Evolutionary conservation across 2,797 vertebrate genomes (phyloP).

Genomic region (Calcarius lapponicus): DNA sequence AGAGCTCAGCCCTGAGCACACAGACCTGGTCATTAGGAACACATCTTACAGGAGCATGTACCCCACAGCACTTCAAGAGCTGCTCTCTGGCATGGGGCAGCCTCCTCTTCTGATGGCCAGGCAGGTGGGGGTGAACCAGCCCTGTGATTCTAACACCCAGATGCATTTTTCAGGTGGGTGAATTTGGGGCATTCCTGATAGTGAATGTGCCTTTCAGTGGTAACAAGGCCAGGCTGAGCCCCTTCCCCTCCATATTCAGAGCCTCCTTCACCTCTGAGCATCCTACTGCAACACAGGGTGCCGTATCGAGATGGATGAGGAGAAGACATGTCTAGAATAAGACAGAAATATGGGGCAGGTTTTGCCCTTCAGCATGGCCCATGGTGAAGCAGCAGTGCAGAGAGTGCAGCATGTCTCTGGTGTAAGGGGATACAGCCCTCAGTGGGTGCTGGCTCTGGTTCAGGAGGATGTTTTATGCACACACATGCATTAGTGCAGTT

Average conservation of each 20-base stretch:
- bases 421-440: neutral
- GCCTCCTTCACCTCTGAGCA: neutral
- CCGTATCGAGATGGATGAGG: neutral
- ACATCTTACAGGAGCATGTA: neutral
- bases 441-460: constrained; percentile 1
- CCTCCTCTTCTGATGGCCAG: neutral
- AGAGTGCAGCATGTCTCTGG: neutral
- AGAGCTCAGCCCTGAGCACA: neutral
- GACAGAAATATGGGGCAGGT: neutral
- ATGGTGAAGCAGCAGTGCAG: neutral
- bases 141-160: neutral
- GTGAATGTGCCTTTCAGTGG: neutral
- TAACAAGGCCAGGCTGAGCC: neutral
- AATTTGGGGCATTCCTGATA: neutral
- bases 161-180: neutral
- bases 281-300: fast-evolving
- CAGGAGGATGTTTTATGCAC: constrained; percentile 33
- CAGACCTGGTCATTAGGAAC: neutral
- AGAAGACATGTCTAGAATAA: neutral
- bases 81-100: neutral
- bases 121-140: neutral
- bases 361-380: neutral
- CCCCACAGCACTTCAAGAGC: neutral
- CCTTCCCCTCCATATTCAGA: neutral
- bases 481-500: constrained; percentile 13